Evolutionary conservation across 2,797 vertebrate genomes (phyloP), one percentile per base, ranked within the genome.

Genomic region (Fundulus diaphanus): DNA sequence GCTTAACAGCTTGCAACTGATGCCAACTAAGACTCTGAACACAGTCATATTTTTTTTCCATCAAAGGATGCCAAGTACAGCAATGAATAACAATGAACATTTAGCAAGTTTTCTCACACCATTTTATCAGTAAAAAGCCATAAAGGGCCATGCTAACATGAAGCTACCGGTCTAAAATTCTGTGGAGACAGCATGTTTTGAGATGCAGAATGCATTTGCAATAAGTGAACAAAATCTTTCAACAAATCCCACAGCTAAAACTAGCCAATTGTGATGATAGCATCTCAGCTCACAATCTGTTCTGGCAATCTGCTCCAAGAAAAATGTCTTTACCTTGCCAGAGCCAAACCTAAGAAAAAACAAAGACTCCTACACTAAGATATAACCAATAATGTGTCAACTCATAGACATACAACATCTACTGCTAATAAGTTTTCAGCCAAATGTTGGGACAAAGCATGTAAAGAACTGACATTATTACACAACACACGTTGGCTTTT

Each of bases 221-320:
- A 80, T 85, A 88, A 91, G 79, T 80, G 80, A 91, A 81, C 80
- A 84, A 90, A 93, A 93, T 91, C 87, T 89, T 89, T 85, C 70
- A 73, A 92, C 90, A 92, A 92, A 93, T 92, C 87, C 75, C 73
- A 77, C 73, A 85, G 77, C 82, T 80, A 70, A 83, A 75, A 84
- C 76, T 80, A 69, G 82, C 89, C 87, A 92, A 88, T 90, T 91
- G 82, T 86, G 87, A 86, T 74, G 89, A 82, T 68, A 84, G 86
- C 88, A 85, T 87, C 87, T 82, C 71, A 42, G 89, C 82, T 85
- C 84, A 63, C 92, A 94, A 90, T 92, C 93, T 94, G 92, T 77
- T 92, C 77, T 52, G 82, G 77, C 88, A 94, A 92, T 92, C 92
- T 93, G 94, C 87, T 91, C 68, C 61, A 31, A 37, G 49, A 79